These are phyloP conservation scores for Apeltes quadracus DNA, from an alignment of 2,113 vertebrate species.

Conservation along the genomic window DNA sequence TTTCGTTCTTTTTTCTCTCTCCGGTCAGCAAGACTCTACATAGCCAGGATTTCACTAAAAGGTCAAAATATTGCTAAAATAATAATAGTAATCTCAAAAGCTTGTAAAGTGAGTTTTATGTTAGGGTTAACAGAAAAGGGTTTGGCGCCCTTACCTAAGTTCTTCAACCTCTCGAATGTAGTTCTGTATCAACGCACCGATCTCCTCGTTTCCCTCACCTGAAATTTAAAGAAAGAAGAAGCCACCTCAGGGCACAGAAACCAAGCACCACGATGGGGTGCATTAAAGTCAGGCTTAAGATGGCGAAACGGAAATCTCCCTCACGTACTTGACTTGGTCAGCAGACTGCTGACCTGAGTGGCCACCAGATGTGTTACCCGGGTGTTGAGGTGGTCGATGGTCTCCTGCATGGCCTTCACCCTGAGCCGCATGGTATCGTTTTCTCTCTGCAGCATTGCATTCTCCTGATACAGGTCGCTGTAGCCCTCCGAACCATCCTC, in stretches of 20 bases:
- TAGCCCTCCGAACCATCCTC: conserved; percentile 90
- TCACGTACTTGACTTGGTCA: conserved; percentile 89
- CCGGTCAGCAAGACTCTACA: neutral
- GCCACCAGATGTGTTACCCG: conserved; percentile 93
- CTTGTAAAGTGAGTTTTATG: neutral
- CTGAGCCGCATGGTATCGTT: conserved; percentile 88
- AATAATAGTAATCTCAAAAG: neutral
- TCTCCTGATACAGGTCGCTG: conserved; percentile 92
- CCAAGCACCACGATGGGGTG: neutral
- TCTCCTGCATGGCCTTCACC: conserved; percentile 98
- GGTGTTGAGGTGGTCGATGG: conserved; percentile 93
- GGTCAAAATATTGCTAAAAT: neutral
- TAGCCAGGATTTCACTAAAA: neutral
- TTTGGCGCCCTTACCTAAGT: conserved; percentile 81
- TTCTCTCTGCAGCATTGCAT: conserved; percentile 93
- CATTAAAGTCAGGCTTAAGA: neutral
- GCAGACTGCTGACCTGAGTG: conserved; percentile 89
- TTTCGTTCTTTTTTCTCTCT: neutral
- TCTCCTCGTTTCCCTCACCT: conserved; percentile 93
- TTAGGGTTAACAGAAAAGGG: neutral
- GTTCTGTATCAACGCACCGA: conserved; percentile 92
- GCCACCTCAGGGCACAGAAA: conserved; percentile 10
- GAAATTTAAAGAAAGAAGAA: conserved; percentile 3
- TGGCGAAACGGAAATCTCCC: neutral
- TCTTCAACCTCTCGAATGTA: conserved; percentile 97